Percentiles rank a stretch among this genome's conserved stretches.
These are phyloP conservation scores for Himalopsyche tibetana DNA, from an alignment of 2,888 invertebrate genomes.

Conservation along the genomic window DNA sequence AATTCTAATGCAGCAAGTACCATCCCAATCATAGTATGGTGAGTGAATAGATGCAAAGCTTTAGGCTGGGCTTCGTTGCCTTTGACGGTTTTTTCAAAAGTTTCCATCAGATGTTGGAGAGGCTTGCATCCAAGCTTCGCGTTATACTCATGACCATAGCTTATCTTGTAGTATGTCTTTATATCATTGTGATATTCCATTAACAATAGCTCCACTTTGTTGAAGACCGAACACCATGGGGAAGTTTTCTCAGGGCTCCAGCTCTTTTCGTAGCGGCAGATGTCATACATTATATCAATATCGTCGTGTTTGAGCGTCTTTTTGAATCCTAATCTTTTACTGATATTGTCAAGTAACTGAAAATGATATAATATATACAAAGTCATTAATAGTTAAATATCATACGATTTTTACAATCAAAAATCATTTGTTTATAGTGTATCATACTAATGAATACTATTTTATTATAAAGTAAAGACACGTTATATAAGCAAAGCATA, in stretches of 20 bases:
- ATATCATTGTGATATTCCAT: conserved; percentile 88
- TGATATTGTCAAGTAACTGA: conserved; percentile 74
- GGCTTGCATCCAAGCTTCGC: conserved; percentile 81
- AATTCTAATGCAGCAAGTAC: conserved; percentile 81
- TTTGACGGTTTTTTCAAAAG: conserved; percentile 71
- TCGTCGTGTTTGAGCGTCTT: conserved; percentile 69
- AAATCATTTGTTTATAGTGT: too few relatives aligned
- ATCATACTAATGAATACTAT: too few relatives aligned
- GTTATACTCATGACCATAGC: conserved; percentile 81
- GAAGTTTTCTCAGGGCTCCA: conserved; percentile 79
- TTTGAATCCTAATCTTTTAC: conserved; percentile 74
- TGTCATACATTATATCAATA: conserved; percentile 83
- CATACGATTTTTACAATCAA: too few relatives aligned
- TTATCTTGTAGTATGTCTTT: conserved; percentile 82
- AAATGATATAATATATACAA: conserved; percentile 51
- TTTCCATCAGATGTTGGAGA: conserved; percentile 81
- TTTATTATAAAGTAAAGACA: too few relatives aligned
- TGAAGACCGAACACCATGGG: conserved; percentile 87
- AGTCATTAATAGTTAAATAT: too few relatives aligned
- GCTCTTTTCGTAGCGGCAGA: conserved; percentile 87
- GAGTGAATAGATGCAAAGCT: conserved; percentile 83
- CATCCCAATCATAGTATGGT: conserved; percentile 81
- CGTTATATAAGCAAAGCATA: too few relatives aligned
- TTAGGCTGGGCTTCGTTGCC: conserved; percentile 72
- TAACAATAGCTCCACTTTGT: conserved; percentile 80